Evolutionary conservation across 2,888 invertebrate species (phyloP).

Genomic region (Stegana nigrithorax): DNA sequence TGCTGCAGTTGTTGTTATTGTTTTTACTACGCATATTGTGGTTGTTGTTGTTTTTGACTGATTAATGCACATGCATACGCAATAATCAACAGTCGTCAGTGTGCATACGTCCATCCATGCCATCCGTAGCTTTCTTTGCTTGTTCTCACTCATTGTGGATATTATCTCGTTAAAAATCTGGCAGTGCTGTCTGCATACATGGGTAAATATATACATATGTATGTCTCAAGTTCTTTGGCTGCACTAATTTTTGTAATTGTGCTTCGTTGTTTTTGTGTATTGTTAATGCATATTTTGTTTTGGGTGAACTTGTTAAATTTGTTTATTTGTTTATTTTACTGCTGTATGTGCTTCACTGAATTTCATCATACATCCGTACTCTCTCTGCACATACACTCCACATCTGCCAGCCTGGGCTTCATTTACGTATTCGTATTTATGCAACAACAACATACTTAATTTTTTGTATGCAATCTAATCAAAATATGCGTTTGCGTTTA

Average conservation of each 20-base stretch:
- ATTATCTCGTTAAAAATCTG: too few species aligned
- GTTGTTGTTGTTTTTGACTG: conserved; percentile 3
- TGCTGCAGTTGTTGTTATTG: conserved; percentile 1
- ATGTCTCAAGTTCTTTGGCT: background rate
- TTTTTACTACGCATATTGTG: background rate
- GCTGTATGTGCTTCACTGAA: too few species aligned
- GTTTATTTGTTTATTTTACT: conserved; percentile 5
- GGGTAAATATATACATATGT: background rate
- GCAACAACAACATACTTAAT: too few species aligned
- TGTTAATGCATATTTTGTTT: too few species aligned
- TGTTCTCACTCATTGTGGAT: too few species aligned
- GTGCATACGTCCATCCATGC: too few species aligned
- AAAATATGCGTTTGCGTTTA: background rate
- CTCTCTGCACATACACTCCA: too few species aligned
- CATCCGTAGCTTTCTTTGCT: background rate
- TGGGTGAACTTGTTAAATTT: conserved; percentile 4
- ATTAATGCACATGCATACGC: conserved; percentile 13
- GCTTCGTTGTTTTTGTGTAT: background rate
- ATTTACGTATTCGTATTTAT: too few species aligned
- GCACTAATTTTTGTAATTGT: background rate
- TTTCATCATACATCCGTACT: too few species aligned
- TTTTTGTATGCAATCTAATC: too few species aligned
- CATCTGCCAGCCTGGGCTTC: too few species aligned
- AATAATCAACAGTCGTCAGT: conserved; percentile 13
- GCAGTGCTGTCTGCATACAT: too few species aligned